phyloP scores from a whole-genome alignment of 2,888 invertebrate genomes.

The Antitype chi region DNA sequence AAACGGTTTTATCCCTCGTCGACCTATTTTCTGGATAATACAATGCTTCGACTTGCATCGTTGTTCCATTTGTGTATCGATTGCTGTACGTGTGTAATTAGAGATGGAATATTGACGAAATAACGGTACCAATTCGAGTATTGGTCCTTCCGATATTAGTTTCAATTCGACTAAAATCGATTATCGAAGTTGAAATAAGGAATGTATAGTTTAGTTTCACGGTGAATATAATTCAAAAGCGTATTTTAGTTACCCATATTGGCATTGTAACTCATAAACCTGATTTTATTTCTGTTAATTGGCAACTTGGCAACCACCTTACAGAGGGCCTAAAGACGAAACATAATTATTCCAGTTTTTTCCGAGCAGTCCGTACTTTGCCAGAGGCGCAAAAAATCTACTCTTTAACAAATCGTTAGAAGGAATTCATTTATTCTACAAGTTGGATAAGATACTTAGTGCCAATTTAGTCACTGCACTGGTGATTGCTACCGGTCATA shows the following conservation, averaged over 20 bases:
- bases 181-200: background rate
- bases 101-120: constrained; percentile 18
- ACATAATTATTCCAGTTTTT: constrained; percentile 9
- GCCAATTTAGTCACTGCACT: too few species aligned
- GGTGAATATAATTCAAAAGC: background rate
- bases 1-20: constrained; percentile 66
- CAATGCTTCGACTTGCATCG: constrained; percentile 52
- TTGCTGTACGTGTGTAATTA: constrained; percentile 46
- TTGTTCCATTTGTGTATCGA: constrained; percentile 57
- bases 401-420: background rate
- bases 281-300: constrained; percentile 15
- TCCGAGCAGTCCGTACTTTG: background rate
- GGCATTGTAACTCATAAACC: background rate
- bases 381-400: constrained; percentile 7
- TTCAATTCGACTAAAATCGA: background rate
- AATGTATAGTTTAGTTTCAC: background rate
- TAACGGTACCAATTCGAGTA: background rate
- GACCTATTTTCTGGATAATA: constrained; percentile 68
- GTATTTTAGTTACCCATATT: constrained; percentile 6
- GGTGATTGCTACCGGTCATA: too few species aligned
- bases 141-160: background rate
- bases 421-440: background rate
- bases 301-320: constrained; percentile 10
- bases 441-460: background rate
- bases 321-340: background rate